Base-by-base conservation (phyloP, 2,797 vertebrate genomes). In the Leucoraja ocellata region DNA sequence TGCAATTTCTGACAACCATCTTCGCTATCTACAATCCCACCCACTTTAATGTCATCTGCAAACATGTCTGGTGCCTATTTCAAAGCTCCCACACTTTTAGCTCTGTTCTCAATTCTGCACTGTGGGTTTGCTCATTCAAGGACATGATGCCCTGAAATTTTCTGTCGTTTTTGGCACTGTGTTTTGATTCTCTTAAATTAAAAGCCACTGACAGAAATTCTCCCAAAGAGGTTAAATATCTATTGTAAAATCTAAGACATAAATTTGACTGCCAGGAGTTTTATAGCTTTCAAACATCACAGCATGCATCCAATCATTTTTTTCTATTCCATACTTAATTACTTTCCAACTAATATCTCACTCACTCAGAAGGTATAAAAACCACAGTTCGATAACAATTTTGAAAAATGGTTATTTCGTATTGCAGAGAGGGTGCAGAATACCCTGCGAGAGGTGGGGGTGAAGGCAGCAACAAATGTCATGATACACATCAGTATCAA, bases 281-380 rank as follows among this genome's bases (percentile, higher is more conserved):
- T 68, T 88, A 88, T 88, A 63, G 21, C 13, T 36, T 68, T 88
- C 61, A 32, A 65, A 65, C n/a, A 88, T 32, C 28, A 28, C 58
- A 32, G 58, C 32, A 58, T 65, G 58, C 83, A 86, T 65, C 61
- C 58, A 88, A 36, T 88, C 58, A 65, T 65, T 65, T 58, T 88
- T 65, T 68, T 88, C 84, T 36, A 36, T 88, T 86, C 36, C 63
- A 32, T 68, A 36, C 68, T 88, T 88, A 88, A 88, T 88, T 68
- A 88, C n/a, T 36, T 88, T 36, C n/a, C 84, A 88, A 61, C 14
- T 36, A 88, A 88, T 88, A 88, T 68, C 84, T 68, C 61, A 23
- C 84, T 88, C n/a, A 21, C 84, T 88, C n/a, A 21, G 8, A 68
- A 18, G 28, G 58, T 32, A 68, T 18, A 65, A 88, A 46, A 36